Base-by-base conservation (phyloP, 92 coral and sea anemone species). In the Phymanthus crucifer region DNA sequence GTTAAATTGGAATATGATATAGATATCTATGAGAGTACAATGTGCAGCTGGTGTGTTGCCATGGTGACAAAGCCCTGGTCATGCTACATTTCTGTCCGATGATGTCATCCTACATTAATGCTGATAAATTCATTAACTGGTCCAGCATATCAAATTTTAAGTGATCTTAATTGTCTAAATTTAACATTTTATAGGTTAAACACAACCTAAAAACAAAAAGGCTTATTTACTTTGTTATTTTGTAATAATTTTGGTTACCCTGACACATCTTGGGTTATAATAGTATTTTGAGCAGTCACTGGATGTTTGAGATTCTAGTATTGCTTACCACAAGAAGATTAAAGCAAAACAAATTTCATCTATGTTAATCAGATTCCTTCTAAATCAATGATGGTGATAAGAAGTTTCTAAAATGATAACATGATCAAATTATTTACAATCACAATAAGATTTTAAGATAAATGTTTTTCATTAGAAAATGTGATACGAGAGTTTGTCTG, bases 51-150 rank as follows among this genome's bases (percentile, higher is more conserved):
- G 77, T 8, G 11, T 73, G 52, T 45, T 66, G 57, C 35, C 26
- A 58, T 36, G 36, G 56, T 34, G 32, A 77, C 35, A 40, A 33
- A 24, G 45, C 17, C 34, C 7, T n/a, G 34, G 33, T 40, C 26
- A 13, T 23, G n/a, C 64, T 19, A 33, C 80, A 76, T 76, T 54
- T 57, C 27, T 32, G 19, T 47, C 32, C 36, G 70, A 54, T 76
- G 80, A 76, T 76, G 80, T 76, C 70, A 76, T 76, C 32, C 21
- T 24, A 14, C 7, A 24, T 54, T 9, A 54, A 21, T 24, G 6
- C 13, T 0, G 6, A 21, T 54, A 10, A 2, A 4, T 21, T 54
- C 26, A 54, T 0, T 54, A 54, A 4, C n/a, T 4, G 64, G 27
- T 3, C 4, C 21, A 54, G 64, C 8, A 21, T 54, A 54, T 54